Conservation (phyloP, 2,113 vertebrate species). For the Cinclus mexicanus region DNA sequence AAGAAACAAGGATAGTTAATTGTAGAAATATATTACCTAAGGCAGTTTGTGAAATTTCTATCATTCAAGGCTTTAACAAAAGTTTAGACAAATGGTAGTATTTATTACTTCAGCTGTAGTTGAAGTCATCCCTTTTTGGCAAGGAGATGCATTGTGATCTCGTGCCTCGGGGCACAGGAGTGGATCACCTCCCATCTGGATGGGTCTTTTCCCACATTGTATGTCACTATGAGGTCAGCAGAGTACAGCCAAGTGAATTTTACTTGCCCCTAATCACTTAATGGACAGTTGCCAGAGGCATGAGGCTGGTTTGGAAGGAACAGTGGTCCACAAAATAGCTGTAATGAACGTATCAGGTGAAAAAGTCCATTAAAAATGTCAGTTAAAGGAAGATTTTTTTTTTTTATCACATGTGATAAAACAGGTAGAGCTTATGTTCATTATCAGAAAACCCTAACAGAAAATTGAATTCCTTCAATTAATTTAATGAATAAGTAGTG, state of each 20-base stretch:
- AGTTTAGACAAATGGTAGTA: not conserved
- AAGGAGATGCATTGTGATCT: not conserved
- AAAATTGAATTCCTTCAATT: not conserved
- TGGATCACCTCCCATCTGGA: not conserved
- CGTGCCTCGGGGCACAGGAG: not conserved
- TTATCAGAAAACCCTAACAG: not conserved
- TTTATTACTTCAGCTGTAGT: not conserved
- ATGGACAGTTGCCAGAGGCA: not conserved
- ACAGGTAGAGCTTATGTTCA: not conserved
- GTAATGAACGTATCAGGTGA: not conserved
- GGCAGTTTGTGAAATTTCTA: not conserved
- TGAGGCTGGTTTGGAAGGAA: not conserved
- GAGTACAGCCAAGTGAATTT: not conserved
- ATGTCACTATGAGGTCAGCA: not conserved
- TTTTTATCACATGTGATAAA: not conserved
- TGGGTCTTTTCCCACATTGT: not conserved
- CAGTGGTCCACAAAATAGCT: not conserved
- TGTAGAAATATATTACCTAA: not conserved
- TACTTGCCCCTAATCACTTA: not conserved
- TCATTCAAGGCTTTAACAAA: not conserved
- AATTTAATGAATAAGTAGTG: not conserved
- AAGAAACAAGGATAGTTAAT: not conserved
- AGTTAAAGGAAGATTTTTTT: not conserved
- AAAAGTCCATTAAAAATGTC: not conserved
- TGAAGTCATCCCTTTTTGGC: not conserved